A percentile compares a stretch with the other conserved stretches of the same genome.
phyloP scores from a whole-genome alignment of 1,140 invertebrate species.

The Brachionus asplanchnoidis region DNA sequence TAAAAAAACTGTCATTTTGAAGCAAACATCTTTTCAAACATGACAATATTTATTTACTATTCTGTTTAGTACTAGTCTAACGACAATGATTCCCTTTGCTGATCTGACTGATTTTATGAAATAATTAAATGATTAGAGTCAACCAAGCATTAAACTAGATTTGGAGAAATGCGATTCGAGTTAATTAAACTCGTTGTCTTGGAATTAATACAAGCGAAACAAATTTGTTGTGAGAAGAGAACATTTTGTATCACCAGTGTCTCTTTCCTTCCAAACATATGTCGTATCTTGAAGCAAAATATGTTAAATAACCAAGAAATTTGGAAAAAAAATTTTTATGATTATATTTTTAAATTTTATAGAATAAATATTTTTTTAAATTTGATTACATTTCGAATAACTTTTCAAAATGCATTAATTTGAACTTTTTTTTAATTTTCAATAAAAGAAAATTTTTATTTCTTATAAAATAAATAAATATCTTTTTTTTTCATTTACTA shows the following conservation, averaged over 20 bases:
- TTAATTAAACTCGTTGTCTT: not conserved
- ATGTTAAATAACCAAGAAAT: not conserved
- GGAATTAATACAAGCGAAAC: slow-evolving; percentile 4
- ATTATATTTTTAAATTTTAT: too few relatives aligned
- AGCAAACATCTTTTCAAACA: too few relatives aligned
- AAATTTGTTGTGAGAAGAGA: slow-evolving; percentile 6
- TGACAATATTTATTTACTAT: not conserved
- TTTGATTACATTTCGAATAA: too few relatives aligned
- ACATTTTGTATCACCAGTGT: not conserved
- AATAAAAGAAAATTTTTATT: too few relatives aligned
- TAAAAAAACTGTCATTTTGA: not conserved
- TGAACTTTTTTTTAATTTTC: too few relatives aligned
- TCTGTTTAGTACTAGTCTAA: not conserved
- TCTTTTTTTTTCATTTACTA: too few relatives aligned
- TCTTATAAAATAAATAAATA: too few relatives aligned
- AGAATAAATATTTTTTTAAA: too few relatives aligned
- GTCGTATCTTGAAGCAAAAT: not conserved
- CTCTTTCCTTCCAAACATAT: not conserved
- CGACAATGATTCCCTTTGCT: too few relatives aligned
- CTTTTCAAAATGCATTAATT: too few relatives aligned
- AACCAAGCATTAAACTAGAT: not conserved
- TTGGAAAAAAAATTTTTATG: not conserved
- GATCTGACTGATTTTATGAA: not conserved
- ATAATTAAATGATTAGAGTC: not conserved
- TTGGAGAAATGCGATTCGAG: not conserved